phyloP scores from a whole-genome alignment of 2,113 vertebrate species.

The Caretta caretta region DNA sequence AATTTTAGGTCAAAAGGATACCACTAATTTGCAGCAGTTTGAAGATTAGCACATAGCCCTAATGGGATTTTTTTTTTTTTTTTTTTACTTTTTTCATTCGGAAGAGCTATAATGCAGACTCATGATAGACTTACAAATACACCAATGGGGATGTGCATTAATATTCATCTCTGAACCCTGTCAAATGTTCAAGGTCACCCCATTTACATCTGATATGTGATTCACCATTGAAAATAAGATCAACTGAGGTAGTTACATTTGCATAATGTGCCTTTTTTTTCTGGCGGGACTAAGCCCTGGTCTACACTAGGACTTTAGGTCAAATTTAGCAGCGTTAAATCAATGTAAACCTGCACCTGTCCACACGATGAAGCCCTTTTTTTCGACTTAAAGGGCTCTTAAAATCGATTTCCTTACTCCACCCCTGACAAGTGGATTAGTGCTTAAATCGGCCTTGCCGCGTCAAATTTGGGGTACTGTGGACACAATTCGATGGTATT shows the following conservation, averaged over 20 bases:
- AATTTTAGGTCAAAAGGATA: neutral
- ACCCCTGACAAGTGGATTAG: too few relatives aligned
- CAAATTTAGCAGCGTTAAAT: too few relatives aligned
- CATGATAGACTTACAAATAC: neutral
- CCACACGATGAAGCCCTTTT: too few relatives aligned
- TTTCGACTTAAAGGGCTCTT: too few relatives aligned
- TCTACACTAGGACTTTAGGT: too few relatives aligned
- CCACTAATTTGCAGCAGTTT: neutral
- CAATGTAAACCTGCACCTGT: too few relatives aligned
- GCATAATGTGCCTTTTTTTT: neutral
- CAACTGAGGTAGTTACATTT: neutral
- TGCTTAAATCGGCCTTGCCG: too few relatives aligned
- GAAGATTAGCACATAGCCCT: neutral
- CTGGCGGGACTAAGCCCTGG: neutral
- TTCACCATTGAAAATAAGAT: neutral
- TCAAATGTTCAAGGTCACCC: neutral
- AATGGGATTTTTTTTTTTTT: neutral
- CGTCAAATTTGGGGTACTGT: too few relatives aligned
- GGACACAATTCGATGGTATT: too few relatives aligned
- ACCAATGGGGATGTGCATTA: neutral
- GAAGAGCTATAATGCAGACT: neutral
- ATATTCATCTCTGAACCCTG: neutral
- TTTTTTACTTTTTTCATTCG: neutral
- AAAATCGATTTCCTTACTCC: too few relatives aligned
- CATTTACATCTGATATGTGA: fast-evolving